Evolutionary conservation across 2,888 invertebrate genomes (phyloP), one percentile per base, ranked within the genome.

Genomic region (Agrotis ipsilon): DNA sequence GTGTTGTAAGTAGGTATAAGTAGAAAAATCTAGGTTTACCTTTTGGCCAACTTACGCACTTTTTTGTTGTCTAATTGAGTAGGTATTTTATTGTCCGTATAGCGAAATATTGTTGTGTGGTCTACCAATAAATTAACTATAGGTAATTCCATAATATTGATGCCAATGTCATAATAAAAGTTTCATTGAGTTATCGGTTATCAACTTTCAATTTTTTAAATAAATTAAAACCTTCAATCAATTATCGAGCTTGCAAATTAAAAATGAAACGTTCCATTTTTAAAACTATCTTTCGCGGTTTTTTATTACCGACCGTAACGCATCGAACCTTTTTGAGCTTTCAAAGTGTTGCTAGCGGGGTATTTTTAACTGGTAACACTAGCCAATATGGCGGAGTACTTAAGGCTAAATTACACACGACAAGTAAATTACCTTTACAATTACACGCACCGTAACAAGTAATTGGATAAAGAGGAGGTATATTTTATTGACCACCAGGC

Each of bases 371-470:
- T 72, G 58, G 67, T 55, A 78, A 51, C 59, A 78, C 66, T 79
- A 64, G 27, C 68, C 69, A 71, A 82, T 81, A 83, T 74, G 63
- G 61, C 68, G 45, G 18, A 66, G 52, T 39, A 49, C 48, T 73
- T 71, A 73, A 64, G 63, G 78, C 57, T 19, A 70, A 72, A 73
- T 71, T 81, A 89, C 90, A 90, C 84, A 90, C 90, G 89, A 91
- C 90, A 86, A 76, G 84, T 81, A 89, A 91, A 91, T 90, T 89
- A 88, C 87, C 69, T 71, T 58, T 64, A 85, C 87, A 89, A 88
- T 90, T 90, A 89, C 80, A 85, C 78, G 81, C 54, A 84, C 74
- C 75, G 87, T 82, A 81, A 80, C 80, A 79, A 72, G 75, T 87
- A 90, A 88, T 87, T 89, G 90, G 87, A 80, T 88, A 90, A 87